Evolutionary conservation across 2,888 invertebrate genomes (phyloP).

Genomic region (Carterocephalus palaemon): DNA sequence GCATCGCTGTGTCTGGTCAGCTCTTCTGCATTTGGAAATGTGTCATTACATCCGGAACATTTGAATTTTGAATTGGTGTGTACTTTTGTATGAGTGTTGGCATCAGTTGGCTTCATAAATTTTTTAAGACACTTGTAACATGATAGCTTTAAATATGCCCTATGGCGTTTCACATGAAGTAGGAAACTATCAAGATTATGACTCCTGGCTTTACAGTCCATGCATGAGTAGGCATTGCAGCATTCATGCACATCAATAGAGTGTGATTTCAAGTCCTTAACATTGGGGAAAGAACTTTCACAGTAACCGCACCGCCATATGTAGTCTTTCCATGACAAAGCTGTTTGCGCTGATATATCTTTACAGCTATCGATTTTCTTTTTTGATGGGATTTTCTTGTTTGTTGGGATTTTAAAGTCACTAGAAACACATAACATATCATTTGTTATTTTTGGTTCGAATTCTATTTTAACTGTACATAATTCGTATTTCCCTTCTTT

Average conservation of each 20-base stretch:
- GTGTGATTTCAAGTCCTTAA: conserved; percentile 74
- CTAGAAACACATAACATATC: conserved; percentile 44
- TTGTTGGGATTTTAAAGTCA: conserved; percentile 41
- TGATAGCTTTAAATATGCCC: conserved; percentile 74
- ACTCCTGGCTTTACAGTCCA: conserved; percentile 74
- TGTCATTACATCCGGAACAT: conserved; percentile 53
- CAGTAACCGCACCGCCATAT: conserved; percentile 58
- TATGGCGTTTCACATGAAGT: conserved; percentile 79
- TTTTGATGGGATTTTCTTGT: too few species aligned
- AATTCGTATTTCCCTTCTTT: background rate
- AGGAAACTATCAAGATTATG: conserved; percentile 50
- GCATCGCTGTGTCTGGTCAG: conserved; percentile 42
- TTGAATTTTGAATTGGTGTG: conserved; percentile 33
- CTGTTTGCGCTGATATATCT: conserved; percentile 34
- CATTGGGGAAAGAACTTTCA: conserved; percentile 46
- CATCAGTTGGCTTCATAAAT: conserved; percentile 35
- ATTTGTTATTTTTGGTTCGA: conserved; percentile 42
- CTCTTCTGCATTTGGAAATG: conserved; percentile 42
- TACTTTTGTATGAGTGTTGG: conserved; percentile 4
- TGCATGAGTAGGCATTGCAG: conserved; percentile 81
- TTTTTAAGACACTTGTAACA: conserved; percentile 51
- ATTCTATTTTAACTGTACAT: conserved; percentile 41
- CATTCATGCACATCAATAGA: conserved; percentile 79
- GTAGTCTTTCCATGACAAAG: conserved; percentile 54
- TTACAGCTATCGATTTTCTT: conserved; percentile 34